Percentiles rank a stretch among this genome's conserved stretches.
Evolutionary conservation across 2,888 invertebrate genomes (phyloP).

Genomic region (Physocephala rufipes): DNA sequence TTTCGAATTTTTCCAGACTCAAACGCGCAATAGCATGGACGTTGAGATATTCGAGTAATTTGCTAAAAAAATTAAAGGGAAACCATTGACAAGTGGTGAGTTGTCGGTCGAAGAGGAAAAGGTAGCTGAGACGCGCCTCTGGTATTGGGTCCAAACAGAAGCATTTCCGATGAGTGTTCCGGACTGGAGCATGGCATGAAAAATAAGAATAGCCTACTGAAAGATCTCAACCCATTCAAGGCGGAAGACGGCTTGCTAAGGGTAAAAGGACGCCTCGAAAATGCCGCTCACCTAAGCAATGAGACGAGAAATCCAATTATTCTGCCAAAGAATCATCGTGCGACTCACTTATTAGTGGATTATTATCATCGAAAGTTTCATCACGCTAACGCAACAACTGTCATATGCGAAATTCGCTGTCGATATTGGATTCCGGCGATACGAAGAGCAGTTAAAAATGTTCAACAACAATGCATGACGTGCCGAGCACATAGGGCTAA

Average conservation of each 20-base stretch:
- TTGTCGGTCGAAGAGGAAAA: slow-evolving; percentile 21
- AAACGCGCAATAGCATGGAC: background rate
- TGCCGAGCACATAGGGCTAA: background rate
- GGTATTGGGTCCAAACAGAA: background rate
- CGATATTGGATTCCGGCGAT: slow-evolving; percentile 9
- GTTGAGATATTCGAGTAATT: background rate
- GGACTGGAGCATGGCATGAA: background rate
- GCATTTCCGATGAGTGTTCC: background rate
- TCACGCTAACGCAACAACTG: background rate
- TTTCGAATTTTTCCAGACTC: background rate
- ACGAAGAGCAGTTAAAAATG: background rate
- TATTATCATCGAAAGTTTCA: background rate
- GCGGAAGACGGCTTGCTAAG: slow-evolving; percentile 13
- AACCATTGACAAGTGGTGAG: background rate
- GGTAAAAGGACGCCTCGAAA: slow-evolving; percentile 15
- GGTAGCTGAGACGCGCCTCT: background rate
- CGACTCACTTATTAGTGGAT: background rate
- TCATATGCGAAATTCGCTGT: slow-evolving; percentile 7
- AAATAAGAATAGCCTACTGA: background rate
- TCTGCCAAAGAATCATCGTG: slow-evolving; percentile 13
- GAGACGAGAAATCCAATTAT: slow-evolving; percentile 19
- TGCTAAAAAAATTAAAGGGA: background rate
- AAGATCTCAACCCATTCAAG: slow-evolving; percentile 4
- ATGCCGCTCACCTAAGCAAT: background rate
- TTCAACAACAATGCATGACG: slow-evolving; percentile 9